These are phyloP conservation scores for Sula dactylatra DNA, from an alignment of 2,113 vertebrate genomes.

Conservation along the genomic window DNA sequence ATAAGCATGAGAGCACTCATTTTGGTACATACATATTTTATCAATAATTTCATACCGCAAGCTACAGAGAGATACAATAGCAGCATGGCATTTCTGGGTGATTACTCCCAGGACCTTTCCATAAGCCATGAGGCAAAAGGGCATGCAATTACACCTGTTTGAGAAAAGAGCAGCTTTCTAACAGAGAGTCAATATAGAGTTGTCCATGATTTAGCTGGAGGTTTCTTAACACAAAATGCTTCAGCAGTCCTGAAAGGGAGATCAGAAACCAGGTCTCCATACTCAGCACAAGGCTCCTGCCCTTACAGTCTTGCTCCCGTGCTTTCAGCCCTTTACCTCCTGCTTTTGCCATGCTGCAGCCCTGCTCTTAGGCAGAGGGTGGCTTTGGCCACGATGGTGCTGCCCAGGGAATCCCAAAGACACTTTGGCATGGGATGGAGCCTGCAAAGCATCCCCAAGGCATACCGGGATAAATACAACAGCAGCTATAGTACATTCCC, in stretches of 20 bases:
- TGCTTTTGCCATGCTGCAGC: background rate
- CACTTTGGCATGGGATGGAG: background rate
- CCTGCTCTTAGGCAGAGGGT: background rate
- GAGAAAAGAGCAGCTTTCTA: background rate
- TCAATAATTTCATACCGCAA: background rate
- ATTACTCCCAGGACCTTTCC: background rate
- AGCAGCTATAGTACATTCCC: background rate
- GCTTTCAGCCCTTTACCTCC: background rate
- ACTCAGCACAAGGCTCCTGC: background rate
- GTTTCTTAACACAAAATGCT: background rate
- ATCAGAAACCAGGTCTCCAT: background rate
- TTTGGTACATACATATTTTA: slow-evolving; percentile 55
- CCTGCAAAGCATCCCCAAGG: background rate
- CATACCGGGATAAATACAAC: background rate
- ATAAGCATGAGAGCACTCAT: slow-evolving; percentile 37
- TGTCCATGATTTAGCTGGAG: background rate
- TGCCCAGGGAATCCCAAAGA: background rate
- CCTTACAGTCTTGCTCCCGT: background rate
- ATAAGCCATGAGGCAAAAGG: background rate
- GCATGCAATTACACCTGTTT: background rate
- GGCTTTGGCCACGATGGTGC: background rate
- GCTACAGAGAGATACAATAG: background rate
- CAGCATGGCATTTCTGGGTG: background rate
- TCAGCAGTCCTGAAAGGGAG: background rate
- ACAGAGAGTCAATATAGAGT: background rate